Base-by-base conservation (phyloP, 2,888 invertebrate species). In the Junonia oenone region DNA sequence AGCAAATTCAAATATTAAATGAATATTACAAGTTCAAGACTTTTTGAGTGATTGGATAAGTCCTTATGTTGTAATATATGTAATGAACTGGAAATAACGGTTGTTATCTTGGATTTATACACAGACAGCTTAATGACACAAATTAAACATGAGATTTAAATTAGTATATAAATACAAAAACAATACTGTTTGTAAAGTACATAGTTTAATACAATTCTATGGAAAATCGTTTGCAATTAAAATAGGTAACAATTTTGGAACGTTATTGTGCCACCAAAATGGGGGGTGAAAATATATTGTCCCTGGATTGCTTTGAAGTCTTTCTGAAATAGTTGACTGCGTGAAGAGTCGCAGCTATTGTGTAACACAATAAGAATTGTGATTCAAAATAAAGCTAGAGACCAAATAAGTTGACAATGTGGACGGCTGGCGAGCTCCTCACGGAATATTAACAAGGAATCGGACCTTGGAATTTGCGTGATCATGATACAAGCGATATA, bases 321-420 rank as follows among this genome's bases (percentile, higher is more conserved):
- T 40, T 51, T 29, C 48, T 48, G 45, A 29, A 54, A 54, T 53
- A 38, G 14, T 14, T 14, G 13, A 56, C 50, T 58, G 49, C 51
- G 56, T 45, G 35, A 49, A 54, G 58, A n/a, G 54, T 62, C 61
- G 65, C 64, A 62, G 75, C 71, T 58, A 76, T 79, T 79, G 76
- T 80, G 61, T 82, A 78, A 75, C 78, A 73, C 77, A 81, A 80
- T 69, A 68, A 75, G 76, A 70, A 83, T 83, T 82, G 81, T 73
- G 69, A 82, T 81, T 81, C 80, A 72, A 73, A 78, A 78, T 76
- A 80, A 76, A 75, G 68, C 68, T 71, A 66, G 76, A 70, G 68
- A 73, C 83, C 81, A 82, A 82, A 83, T 81, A 78, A 68, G 82
- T 72, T 72, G 74, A 78, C 80, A 73, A 68, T 72, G 79, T 78